Conservation (phyloP, 1,140 invertebrate genomes). For the Watersipora subatra region DNA sequence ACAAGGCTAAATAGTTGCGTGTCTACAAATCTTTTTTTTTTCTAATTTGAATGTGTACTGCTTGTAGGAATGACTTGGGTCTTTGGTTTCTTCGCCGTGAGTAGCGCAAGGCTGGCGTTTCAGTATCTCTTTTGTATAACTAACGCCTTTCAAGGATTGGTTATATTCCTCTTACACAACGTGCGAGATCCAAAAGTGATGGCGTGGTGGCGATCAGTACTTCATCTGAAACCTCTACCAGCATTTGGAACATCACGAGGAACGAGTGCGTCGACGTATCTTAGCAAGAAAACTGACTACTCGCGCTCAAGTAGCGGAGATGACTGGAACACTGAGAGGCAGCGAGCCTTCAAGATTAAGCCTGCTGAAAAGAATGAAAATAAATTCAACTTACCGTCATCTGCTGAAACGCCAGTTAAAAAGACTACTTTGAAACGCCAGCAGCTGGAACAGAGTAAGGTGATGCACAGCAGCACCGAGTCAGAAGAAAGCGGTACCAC, state of each 20-base stretch:
- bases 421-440: no score
- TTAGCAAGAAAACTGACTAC: background rate
- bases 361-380: no score
- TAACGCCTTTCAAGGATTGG: background rate
- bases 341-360: no score
- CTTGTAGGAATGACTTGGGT: conserved; percentile 1
- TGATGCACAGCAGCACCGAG: background rate
- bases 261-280: background rate
- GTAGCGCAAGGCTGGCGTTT: background rate
- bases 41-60: background rate
- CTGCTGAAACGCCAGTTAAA: no score
- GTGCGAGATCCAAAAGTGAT: background rate
- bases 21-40: no score
- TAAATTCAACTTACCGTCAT: no score
- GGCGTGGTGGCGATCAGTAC: background rate
- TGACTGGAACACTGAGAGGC: no score
- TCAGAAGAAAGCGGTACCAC: background rate
- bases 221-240: background rate
- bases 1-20: no score
- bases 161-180: conserved; percentile 2
- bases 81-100: background rate
- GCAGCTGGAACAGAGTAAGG: background rate
- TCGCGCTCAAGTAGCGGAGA: no score
- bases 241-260: background rate
- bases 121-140: conserved; percentile 3